A percentile compares a stretch with the other conserved stretches of the same genome.
phyloP scores from a whole-genome alignment of 2,888 invertebrate genomes.

The Callosobruchus maculatus region DNA sequence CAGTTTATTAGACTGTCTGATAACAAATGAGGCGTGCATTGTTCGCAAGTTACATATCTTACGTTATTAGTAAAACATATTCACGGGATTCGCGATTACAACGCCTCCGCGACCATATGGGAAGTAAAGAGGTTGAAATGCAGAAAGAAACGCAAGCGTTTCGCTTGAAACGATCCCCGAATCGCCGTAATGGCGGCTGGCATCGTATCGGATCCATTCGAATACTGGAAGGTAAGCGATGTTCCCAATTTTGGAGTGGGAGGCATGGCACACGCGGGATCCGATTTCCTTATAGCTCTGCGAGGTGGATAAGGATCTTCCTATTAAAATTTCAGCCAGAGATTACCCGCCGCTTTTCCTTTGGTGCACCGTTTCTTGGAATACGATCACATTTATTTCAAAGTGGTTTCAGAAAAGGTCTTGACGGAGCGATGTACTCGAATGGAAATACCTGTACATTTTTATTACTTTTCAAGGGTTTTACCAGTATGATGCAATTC shows the following conservation, averaged over 20 bases:
- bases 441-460: conserved; percentile 2
- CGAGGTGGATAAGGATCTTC: conserved; percentile 13
- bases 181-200: not conserved
- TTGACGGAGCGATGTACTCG: not conserved
- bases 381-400: not conserved
- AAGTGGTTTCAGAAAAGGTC: not conserved
- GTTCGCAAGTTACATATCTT: too few species aligned
- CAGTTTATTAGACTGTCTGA: too few species aligned
- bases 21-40: too few species aligned
- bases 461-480: not conserved
- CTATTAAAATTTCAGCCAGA: conserved; percentile 14
- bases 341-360: conserved; percentile 8
- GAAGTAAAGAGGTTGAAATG: not conserved
- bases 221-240: conserved; percentile 8
- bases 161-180: not conserved
- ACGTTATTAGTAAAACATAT: too few species aligned
- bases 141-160: not conserved
- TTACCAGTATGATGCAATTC: not conserved
- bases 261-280: conserved; percentile 8
- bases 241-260: conserved; percentile 10
- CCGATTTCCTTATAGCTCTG: conserved; percentile 10
- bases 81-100: too few species aligned
- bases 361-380: not conserved
- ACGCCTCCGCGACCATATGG: too few species aligned
- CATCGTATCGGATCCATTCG: not conserved